These are phyloP conservation scores for Rhabdomys dilectus DNA, from an alignment of 2,113 vertebrate species.

Conservation along the genomic window DNA sequence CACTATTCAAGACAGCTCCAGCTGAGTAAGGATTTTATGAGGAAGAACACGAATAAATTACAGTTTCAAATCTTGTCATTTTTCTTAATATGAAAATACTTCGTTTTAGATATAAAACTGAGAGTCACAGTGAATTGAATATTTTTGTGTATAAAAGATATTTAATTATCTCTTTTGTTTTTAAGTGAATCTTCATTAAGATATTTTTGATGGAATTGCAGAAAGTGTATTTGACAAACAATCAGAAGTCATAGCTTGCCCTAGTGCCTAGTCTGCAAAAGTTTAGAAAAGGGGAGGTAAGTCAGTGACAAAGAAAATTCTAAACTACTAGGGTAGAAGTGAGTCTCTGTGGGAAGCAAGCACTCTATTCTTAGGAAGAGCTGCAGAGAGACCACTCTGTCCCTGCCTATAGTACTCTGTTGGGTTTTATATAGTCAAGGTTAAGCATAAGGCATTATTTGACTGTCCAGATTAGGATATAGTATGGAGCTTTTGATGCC, in stretches of 20 bases:
- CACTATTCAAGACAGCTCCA: neutral
- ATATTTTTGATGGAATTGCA: neutral
- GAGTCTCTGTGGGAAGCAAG: too few species aligned
- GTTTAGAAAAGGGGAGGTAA: neutral
- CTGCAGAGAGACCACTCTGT: neutral
- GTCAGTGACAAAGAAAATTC: neutral
- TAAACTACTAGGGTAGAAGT: neutral
- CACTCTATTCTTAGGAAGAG: neutral
- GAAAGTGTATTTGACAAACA: neutral
- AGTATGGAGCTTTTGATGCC: neutral
- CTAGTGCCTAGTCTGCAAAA: neutral
- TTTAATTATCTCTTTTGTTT: constrained; percentile 42
- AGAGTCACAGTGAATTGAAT: constrained; percentile 20
- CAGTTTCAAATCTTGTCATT: constrained; percentile 44
- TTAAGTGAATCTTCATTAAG: neutral
- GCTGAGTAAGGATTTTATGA: constrained; percentile 60
- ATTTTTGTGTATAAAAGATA: neutral
- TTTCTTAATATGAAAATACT: constrained; percentile 52
- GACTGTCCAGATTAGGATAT: neutral
- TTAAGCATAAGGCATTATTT: neutral
- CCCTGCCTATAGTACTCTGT: fast-evolving
- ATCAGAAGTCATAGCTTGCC: neutral
- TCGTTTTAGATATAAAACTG: neutral
- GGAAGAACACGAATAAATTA: constrained; percentile 59
- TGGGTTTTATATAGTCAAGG: neutral